phyloP scores from a whole-genome alignment of 2,888 invertebrate species.

The Beris morrisii region DNA sequence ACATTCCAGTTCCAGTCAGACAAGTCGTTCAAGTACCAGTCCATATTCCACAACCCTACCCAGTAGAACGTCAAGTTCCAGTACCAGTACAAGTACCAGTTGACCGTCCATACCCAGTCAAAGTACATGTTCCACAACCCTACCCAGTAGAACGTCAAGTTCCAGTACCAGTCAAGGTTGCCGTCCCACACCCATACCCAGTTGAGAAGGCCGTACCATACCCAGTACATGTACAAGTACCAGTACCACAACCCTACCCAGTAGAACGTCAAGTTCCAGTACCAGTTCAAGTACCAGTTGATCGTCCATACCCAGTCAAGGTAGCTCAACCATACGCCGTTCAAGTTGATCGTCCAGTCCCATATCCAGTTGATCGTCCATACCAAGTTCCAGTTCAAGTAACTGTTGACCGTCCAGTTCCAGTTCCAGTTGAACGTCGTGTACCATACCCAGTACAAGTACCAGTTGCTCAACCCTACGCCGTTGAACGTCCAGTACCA shows the following conservation, averaged over 20 bases:
- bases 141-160: constrained; percentile 78
- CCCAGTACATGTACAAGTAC: constrained; percentile 62
- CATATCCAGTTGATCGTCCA: constrained; percentile 64
- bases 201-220: constrained; percentile 67
- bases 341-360: constrained; percentile 56
- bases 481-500: constrained; percentile 31
- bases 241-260: constrained; percentile 65
- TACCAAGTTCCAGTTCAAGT: constrained; percentile 68
- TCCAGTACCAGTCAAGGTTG: constrained; percentile 61
- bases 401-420: constrained; percentile 62
- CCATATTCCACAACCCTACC: constrained; percentile 63
- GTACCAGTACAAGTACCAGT: constrained; percentile 71
- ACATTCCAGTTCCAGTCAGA: constrained; percentile 62
- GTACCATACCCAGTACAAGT: constrained; percentile 26
- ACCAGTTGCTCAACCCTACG: constrained; percentile 30
- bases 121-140: constrained; percentile 76
- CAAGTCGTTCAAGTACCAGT: constrained; percentile 64
- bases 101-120: constrained; percentile 77
- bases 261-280: constrained; percentile 61
- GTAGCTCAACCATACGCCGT: constrained; percentile 69
- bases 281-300: constrained; percentile 63
- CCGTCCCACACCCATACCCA: constrained; percentile 59
- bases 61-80: constrained; percentile 60
- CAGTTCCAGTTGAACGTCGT: constrained; percentile 58
- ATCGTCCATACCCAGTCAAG: constrained; percentile 68